Base-by-base conservation (phyloP, 2,113 vertebrate species). In the Forbesichthys agassizii region DNA sequence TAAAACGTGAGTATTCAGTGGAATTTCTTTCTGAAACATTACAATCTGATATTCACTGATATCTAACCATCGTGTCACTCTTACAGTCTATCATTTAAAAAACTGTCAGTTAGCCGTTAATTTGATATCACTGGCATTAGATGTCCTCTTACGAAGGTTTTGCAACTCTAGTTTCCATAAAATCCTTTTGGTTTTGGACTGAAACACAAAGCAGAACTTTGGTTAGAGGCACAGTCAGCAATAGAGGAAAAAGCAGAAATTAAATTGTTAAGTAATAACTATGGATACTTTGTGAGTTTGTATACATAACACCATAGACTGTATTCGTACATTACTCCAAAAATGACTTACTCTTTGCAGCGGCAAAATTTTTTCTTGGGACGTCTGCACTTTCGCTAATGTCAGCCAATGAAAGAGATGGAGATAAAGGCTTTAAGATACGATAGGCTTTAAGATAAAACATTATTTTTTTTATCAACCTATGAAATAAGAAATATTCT, bases 121-220 rank as follows among this genome's bases (percentile, higher is more conserved):
- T 33, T 27, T 62, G n/a, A 66, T 78, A 58, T 68, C 47, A 69
- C 14, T 57, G 4, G 52, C 16, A 0, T 68, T 48, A 36, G 6
- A 1, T 51, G 75, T 81, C 61, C 18, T 79, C 51, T 68, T 77
- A 9, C 73, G 56, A 79, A 52, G 10, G 46, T 72, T 57, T 9
- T 5, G 2, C 57, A 33, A 60, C 33, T 14, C 85, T 62, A 91
- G 20, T 84, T 82, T 65, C 78, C 86, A 83, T 91, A 84, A 73
- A 92, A 92, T 69, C 89, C 91, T 86, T 89, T 91, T 46, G 85
- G 83, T 66, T 91, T 88, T 9, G 89, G 90, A 68, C 90, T 93
- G 81, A 71, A 88, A 90, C 52, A 87, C 11, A 73, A 78, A 65
- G 64, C 42, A 75, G 67, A 27, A 54, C 74, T 57, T 77, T 2